Evolutionary conservation across 2,888 invertebrate species (phyloP).

Genomic region (Reticulitermes lucifugus): DNA sequence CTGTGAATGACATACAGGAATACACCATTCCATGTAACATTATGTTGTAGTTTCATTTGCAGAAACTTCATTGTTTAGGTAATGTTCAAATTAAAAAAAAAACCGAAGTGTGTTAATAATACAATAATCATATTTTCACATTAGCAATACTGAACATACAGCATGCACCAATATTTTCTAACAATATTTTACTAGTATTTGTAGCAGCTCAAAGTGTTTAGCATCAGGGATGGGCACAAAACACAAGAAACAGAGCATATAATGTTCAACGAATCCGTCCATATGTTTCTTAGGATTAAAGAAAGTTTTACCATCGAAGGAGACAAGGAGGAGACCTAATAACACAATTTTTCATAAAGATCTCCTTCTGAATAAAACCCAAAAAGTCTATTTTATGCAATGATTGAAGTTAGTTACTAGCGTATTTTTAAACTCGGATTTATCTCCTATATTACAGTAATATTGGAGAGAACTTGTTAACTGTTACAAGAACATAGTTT

Average conservation of each 20-base stretch:
- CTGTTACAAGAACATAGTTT: too few species aligned
- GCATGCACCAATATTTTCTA: slow-evolving; percentile 7
- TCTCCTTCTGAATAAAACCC: too few species aligned
- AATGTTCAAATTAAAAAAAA: background rate
- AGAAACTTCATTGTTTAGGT: background rate
- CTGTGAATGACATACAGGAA: background rate
- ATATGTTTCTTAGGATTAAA: background rate
- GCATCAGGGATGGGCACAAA: background rate
- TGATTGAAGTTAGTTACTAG: too few species aligned
- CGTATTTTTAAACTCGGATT: too few species aligned
- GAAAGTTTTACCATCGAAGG: too few species aligned
- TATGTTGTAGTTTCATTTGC: background rate
- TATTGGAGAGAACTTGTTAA: too few species aligned
- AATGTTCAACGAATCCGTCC: background rate
- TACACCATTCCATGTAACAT: background rate
- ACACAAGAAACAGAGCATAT: background rate
- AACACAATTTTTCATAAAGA: too few species aligned
- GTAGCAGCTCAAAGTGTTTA: slow-evolving; percentile 1
- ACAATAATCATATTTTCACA: background rate
- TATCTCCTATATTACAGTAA: too few species aligned
- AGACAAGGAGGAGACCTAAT: background rate
- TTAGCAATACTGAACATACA: background rate
- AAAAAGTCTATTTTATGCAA: too few species aligned
- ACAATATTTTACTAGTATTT: background rate
- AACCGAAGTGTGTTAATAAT: background rate